These are phyloP conservation scores for Myzus persicae DNA, from an alignment of 1,140 invertebrate species.

Conservation along the genomic window DNA sequence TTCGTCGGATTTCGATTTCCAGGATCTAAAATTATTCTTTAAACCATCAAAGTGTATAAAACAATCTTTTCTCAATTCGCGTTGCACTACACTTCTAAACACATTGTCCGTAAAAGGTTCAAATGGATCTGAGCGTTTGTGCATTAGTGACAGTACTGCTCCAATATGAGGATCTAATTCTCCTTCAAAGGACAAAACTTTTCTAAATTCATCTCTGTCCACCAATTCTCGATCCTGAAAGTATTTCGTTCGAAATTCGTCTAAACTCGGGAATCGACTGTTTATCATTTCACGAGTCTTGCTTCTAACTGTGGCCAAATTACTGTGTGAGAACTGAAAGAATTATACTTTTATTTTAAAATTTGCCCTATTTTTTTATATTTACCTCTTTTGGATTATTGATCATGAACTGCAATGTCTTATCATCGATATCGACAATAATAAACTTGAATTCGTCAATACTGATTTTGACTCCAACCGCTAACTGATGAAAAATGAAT, in stretches of 20 bases:
- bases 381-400: constrained; percentile 9
- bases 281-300: neutral
- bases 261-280: neutral
- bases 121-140: constrained; percentile 10
- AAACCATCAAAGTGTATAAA: constrained; percentile 43
- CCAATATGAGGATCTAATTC: neutral
- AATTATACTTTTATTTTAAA: neutral
- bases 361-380: neutral
- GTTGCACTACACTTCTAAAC: neutral
- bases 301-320: neutral
- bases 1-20: neutral
- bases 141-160: neutral
- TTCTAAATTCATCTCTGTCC: constrained; percentile 14
- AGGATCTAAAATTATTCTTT: neutral
- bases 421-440: neutral
- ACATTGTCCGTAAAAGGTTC: neutral
- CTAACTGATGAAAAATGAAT: constrained; percentile 7
- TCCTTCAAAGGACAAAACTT: neutral
- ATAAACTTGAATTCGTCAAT: constrained; percentile 34
- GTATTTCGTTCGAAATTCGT: neutral
- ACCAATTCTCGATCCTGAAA: constrained; percentile 22
- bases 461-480: neutral
- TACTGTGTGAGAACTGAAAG: constrained; percentile 31
- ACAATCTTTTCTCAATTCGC: neutral
- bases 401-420: constrained; percentile 44